Base-by-base conservation (phyloP, 2,888 invertebrate genomes). In the Plutella xylostella region DNA sequence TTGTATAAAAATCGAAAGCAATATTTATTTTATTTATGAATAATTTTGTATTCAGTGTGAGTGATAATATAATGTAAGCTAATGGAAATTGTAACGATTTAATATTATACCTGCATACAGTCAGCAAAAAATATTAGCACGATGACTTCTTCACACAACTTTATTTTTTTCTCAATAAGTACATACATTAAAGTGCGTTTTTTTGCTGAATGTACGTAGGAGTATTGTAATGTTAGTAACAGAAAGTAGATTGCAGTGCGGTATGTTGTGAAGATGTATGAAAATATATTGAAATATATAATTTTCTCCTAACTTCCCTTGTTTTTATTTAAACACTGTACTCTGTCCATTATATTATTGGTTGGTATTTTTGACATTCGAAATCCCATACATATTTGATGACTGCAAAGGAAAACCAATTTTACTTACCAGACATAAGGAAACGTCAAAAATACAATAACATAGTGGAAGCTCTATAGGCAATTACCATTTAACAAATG, bases 231-330 rank as follows among this genome's bases (percentile, higher is more conserved):
- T 28, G n/a, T 9, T 28, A n/a, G 11, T 9, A 28, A 28, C 68
- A 68, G 62, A 47, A 47, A 70, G 53, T 55, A 63, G 63, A 61
- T 64, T 66, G 62, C 62, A 63, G 55, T 64, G 57, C 61, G 62
- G 58, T 48, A 66, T 61, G 73, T 72, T 71, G 70, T 71, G 67
- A 72, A 72, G 64, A 64, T 15, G 25, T 39, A 39, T 25, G 39
- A 22, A 25, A 70, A 73, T 72, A 75, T 76, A 73, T 70, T 67
- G 69, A 77, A 75, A 76, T 75, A 78, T 78, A 79, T 78, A 75
- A 79, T 78, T 79, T 79, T 39, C 75, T 75, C 78, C 68, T 78
- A 78, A n/a, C n/a, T n/a, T 17, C 43, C 30, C 3, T 42, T 45
- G 42, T 47, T 61, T 63, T 72, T 68, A 65, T 62, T 67, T 59